phyloP scores from a whole-genome alignment of 2,797 vertebrate species.

The Pangasius sanitwongsei region DNA sequence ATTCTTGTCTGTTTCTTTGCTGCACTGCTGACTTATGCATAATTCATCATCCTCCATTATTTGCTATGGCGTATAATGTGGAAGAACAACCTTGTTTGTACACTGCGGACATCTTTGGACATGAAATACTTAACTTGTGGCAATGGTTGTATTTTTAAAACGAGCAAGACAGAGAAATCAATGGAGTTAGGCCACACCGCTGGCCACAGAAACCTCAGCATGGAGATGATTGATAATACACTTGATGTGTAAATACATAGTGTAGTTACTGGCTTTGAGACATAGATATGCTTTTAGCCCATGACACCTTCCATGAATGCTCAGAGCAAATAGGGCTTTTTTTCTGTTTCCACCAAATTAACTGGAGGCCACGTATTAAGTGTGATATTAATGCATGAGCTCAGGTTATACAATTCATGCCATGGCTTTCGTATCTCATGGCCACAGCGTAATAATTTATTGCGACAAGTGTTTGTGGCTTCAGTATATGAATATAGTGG shows the following conservation, averaged over 20 bases:
- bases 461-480: background rate
- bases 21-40: background rate
- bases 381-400: background rate
- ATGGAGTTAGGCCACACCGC: background rate
- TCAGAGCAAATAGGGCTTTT: background rate
- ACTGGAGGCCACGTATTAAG: background rate
- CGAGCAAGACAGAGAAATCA: background rate
- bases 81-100: background rate
- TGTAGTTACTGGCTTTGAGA: background rate
- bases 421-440: background rate
- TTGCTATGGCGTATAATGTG: background rate
- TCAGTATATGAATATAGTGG: background rate
- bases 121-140: background rate
- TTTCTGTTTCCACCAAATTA: background rate
- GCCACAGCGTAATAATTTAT: background rate
- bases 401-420: background rate
- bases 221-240: background rate
- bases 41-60: background rate
- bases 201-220: background rate
- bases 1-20: background rate
- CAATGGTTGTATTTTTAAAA: background rate
- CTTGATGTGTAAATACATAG: background rate
- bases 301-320: background rate
- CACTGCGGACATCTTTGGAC: background rate
- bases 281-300: background rate